Conservation (phyloP, 2,888 invertebrate genomes). For the Cephonodes hylas region DNA sequence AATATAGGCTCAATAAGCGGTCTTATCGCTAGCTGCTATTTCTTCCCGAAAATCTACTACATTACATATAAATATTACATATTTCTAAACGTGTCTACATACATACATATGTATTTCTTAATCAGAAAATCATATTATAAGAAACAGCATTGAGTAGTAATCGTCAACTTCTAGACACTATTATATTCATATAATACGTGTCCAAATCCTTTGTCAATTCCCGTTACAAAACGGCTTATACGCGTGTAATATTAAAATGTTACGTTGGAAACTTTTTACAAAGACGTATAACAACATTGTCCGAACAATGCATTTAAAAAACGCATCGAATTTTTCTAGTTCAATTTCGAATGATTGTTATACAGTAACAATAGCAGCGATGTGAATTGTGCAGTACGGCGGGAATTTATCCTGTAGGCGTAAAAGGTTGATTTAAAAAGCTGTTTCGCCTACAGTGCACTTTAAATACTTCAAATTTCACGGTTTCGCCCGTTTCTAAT, state of each 20-base stretch:
- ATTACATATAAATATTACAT: too few relatives aligned
- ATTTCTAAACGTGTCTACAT: too few relatives aligned
- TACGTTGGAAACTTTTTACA: not conserved
- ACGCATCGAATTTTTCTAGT: not conserved
- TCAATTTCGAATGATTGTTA: constrained; percentile 16
- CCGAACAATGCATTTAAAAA: not conserved
- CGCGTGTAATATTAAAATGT: not conserved
- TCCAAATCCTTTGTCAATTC: too few relatives aligned
- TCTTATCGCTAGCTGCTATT: too few relatives aligned
- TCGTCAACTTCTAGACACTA: too few relatives aligned
- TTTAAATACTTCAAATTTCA: constrained; percentile 7
- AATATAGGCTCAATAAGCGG: too few relatives aligned
- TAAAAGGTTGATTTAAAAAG: constrained; percentile 13
- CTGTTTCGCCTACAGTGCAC: constrained; percentile 6
- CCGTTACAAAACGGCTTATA: not conserved
- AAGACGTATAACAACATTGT: not conserved
- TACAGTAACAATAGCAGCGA: constrained; percentile 13
- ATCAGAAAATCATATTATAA: too few relatives aligned
- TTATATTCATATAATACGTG: too few relatives aligned
- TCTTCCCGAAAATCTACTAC: too few relatives aligned
- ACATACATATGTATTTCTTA: too few relatives aligned
- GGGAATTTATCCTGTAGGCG: constrained; percentile 9
- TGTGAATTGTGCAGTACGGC: constrained; percentile 7
- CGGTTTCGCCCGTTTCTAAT: not conserved
- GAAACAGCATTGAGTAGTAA: too few relatives aligned